Evolutionary conservation across 30 jellyfish, hydroid and myxozoan species (phyloP).

Genomic region (Rhopilema esculentum): DNA sequence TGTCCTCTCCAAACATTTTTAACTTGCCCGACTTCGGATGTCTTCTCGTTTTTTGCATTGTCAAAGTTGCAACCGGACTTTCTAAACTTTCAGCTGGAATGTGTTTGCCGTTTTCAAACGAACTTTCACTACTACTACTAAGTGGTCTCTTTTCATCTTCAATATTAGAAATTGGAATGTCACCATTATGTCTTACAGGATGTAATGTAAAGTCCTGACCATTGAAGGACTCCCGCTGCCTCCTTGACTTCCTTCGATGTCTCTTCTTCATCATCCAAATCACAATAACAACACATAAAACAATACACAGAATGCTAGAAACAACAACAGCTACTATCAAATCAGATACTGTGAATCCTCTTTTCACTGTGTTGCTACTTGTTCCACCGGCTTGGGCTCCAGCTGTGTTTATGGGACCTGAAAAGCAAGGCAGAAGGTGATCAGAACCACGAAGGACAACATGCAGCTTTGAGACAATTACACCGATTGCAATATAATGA

Average conservation of each 20-base stretch:
- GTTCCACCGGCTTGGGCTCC: slow-evolving; percentile 34
- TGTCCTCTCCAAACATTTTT: slow-evolving; percentile 71
- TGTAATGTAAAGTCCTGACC: slow-evolving; percentile 8
- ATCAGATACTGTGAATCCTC: slow-evolving; percentile 59
- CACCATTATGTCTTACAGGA: slow-evolving; percentile 28
- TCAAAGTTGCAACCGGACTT: slow-evolving; percentile 49
- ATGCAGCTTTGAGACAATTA: no score
- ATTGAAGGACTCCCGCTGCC: slow-evolving; percentile 1
- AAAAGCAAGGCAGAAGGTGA: neutral
- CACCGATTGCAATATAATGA: no score
- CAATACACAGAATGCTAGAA: slow-evolving; percentile 46
- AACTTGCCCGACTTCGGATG: slow-evolving; percentile 48
- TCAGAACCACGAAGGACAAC: no score
- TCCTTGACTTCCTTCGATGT: slow-evolving; percentile 18
- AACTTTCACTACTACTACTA: slow-evolving; percentile 63
- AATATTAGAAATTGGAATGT: neutral
- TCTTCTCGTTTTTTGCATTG: slow-evolving; percentile 28
- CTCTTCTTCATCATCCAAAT: slow-evolving; percentile 34
- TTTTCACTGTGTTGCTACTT: neutral
- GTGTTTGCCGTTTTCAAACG: slow-evolving; percentile 48
- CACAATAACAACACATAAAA: slow-evolving; percentile 40
- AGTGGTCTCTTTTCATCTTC: slow-evolving; percentile 52
- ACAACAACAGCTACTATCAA: slow-evolving; percentile 59
- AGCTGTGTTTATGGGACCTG: slow-evolving; percentile 27
- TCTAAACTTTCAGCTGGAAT: slow-evolving; percentile 27